Evolutionary conservation across 2,113 vertebrate genomes (phyloP).

Genomic region (Neolamprologus modestus): DNA sequence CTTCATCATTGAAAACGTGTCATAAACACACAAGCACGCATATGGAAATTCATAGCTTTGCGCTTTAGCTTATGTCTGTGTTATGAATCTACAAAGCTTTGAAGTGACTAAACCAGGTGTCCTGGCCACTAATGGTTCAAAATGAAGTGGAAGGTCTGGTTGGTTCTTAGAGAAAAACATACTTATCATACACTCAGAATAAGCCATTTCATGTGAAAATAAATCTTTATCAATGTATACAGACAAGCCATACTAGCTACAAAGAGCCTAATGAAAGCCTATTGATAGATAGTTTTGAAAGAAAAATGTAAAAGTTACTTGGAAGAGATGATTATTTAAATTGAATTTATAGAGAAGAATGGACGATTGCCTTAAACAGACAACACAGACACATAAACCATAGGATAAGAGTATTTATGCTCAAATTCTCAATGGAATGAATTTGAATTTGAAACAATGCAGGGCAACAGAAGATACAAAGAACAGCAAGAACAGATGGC

Average conservation of each 20-base stretch:
- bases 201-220: background rate
- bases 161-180: constrained; percentile 35
- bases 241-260: background rate
- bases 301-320: background rate
- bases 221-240: background rate
- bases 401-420: background rate
- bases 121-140: constrained; percentile 34
- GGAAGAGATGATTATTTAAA: background rate
- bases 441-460: background rate
- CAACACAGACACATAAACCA: background rate
- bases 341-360: background rate
- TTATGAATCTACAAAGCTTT: constrained; percentile 28
- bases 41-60: background rate
- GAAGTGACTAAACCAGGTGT: constrained; percentile 47
- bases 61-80: background rate
- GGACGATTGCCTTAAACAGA: background rate
- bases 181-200: background rate
- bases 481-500: background rate
- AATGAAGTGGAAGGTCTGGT: background rate
- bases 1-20: constrained; percentile 52
- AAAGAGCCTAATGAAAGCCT: background rate
- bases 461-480: background rate
- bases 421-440: background rate
- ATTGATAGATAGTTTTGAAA: background rate
- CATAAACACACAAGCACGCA: constrained; percentile 30